A percentile compares a stretch with the other conserved stretches of the same genome.
phyloP scores from a whole-genome alignment of 2,113 vertebrate genomes.

The Albula goreensis region DNA sequence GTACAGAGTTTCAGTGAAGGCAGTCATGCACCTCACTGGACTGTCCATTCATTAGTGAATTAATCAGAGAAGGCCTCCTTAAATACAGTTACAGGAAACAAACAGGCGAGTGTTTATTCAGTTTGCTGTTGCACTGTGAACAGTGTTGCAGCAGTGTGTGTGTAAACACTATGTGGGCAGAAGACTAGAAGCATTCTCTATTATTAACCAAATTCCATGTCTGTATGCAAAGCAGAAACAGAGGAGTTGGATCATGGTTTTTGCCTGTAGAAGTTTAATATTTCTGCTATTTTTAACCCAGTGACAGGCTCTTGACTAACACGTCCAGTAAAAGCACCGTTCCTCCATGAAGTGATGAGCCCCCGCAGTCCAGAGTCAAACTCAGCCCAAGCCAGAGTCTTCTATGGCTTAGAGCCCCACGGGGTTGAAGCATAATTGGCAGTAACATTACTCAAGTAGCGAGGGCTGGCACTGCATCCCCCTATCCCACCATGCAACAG shows the following conservation, averaged over 20 bases:
- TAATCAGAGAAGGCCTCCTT: background rate
- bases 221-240: background rate
- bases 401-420: too few species aligned
- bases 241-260: background rate
- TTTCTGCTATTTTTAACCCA: background rate
- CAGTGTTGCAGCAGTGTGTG: constrained; percentile 11
- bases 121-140: background rate
- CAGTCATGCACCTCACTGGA: background rate
- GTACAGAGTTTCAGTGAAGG: background rate
- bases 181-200: background rate
- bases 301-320: too few species aligned
- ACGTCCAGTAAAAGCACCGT: too few species aligned
- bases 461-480: too few species aligned
- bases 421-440: too few species aligned
- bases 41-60: background rate
- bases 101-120: background rate
- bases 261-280: background rate
- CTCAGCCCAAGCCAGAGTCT: too few species aligned
- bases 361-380: too few species aligned
- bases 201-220: background rate
- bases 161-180: background rate
- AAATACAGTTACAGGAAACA: background rate
- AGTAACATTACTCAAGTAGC: too few species aligned
- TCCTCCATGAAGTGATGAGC: too few species aligned
- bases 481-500: too few species aligned